A percentile compares a stretch with the other conserved stretches of the same genome.
Conservation (phyloP, 1,140 invertebrate species). For the Aporrectodea caliginosa region DNA sequence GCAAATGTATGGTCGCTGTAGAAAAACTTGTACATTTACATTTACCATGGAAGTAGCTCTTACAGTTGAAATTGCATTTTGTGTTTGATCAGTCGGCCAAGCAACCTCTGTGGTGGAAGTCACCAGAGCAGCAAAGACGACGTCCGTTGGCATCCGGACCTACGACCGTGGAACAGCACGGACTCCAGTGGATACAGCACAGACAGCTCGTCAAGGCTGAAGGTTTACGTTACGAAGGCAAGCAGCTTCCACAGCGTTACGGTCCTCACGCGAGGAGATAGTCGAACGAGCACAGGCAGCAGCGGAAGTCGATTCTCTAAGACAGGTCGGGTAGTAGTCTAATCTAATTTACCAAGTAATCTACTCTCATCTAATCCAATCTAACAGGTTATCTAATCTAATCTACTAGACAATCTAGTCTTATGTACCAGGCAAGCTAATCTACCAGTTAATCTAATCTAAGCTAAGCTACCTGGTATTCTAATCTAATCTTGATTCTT, state of each 20-base stretch:
- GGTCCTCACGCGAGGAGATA: conserved; percentile 57
- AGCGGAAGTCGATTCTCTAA: neutral
- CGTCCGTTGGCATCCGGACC: conserved; percentile 45
- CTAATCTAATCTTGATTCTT: too few species aligned
- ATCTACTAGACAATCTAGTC: too few species aligned
- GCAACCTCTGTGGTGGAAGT: conserved; percentile 30
- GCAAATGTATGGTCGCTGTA: too few species aligned
- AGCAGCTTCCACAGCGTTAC: conserved; percentile 68
- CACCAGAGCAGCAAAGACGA: conserved; percentile 53
- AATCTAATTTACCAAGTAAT: neutral
- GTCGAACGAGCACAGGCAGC: conserved; percentile 59
- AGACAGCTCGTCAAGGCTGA: conserved; percentile 44
- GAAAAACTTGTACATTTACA: too few species aligned
- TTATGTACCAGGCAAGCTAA: too few species aligned
- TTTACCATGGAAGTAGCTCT: too few species aligned
- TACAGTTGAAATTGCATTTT: too few species aligned
- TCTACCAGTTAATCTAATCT: too few species aligned
- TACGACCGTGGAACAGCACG: conserved; percentile 55
- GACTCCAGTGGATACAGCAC: conserved; percentile 58
- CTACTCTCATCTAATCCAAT: neutral
- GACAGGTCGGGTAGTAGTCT: conserved; percentile 7
- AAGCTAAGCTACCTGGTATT: too few species aligned
- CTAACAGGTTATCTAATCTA: too few species aligned
- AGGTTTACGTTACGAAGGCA: conserved; percentile 71
- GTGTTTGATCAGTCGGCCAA: conserved; percentile 3